These are phyloP conservation scores for Myrmophylax atrothorax DNA, from an alignment of 2,113 vertebrate species.

Conservation along the genomic window DNA sequence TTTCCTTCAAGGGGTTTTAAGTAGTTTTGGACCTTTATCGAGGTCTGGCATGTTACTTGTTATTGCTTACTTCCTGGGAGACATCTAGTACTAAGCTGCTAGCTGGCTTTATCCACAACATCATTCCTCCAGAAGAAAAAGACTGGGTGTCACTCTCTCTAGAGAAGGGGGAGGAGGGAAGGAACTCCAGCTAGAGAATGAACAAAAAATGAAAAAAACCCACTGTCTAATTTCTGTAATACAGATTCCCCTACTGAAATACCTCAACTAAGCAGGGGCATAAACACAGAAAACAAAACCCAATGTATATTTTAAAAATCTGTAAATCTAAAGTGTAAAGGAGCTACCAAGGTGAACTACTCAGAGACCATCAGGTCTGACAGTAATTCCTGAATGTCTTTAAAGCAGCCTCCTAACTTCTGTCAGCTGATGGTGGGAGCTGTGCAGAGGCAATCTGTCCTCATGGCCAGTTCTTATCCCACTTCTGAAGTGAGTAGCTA, in stretches of 20 bases:
- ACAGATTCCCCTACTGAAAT: background rate
- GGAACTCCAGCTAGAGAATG: background rate
- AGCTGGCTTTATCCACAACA: background rate
- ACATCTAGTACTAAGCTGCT: background rate
- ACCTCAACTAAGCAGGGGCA: conserved; percentile 18
- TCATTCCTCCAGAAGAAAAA: background rate
- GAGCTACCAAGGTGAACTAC: conserved; percentile 28
- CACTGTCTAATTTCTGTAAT: background rate
- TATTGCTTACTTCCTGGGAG: background rate
- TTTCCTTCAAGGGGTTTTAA: background rate
- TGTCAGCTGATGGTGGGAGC: background rate
- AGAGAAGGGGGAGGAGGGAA: background rate
- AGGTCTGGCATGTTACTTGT: background rate
- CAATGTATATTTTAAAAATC: conserved; percentile 59
- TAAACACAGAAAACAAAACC: conserved; percentile 21
- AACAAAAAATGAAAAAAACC: background rate
- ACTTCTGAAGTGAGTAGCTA: background rate
- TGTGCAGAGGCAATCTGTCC: background rate
- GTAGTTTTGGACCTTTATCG: background rate
- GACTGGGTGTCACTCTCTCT: background rate
- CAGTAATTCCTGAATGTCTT: conserved; percentile 24
- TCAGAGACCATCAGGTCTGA: background rate
- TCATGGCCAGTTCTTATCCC: background rate
- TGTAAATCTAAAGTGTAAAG: conserved; percentile 16
- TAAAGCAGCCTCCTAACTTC: conserved; percentile 18